These are phyloP conservation scores for Diadema setosum DNA, from an alignment of 35 echinoderm and acorn worm genomes.

Conservation along the genomic window DNA sequence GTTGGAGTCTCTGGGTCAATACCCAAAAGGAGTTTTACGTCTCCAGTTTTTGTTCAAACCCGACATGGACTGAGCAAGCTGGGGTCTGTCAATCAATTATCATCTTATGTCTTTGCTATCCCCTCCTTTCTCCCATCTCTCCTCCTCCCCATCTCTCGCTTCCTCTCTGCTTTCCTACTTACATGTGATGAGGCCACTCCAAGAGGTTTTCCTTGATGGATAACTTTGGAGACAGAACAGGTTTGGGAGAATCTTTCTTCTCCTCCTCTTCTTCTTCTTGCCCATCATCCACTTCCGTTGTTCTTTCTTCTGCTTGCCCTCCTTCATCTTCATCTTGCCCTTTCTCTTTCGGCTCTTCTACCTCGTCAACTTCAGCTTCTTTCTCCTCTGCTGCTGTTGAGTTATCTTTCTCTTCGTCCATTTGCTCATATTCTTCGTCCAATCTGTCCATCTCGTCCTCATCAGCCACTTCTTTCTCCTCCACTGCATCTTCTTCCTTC, in stretches of 20 bases:
- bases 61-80: too few species aligned
- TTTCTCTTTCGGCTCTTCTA: not conserved
- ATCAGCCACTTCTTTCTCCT: not conserved
- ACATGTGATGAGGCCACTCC: slow-evolving; percentile 76
- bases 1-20: too few species aligned
- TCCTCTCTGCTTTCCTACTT: too few species aligned
- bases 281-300: not conserved
- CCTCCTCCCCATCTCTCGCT: too few species aligned
- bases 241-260: slow-evolving; percentile 8
- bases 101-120: too few species aligned
- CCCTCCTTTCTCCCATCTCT: too few species aligned
- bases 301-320: not conserved
- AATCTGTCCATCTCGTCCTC: not conserved
- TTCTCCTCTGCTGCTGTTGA: not conserved
- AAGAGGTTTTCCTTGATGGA: slow-evolving; percentile 51
- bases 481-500: not conserved
- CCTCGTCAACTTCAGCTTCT: too few species aligned
- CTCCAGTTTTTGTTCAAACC: too few species aligned
- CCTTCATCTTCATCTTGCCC: not conserved
- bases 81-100: too few species aligned
- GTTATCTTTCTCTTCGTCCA: not conserved
- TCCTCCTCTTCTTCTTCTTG: not conserved
- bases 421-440: not conserved
- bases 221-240: not conserved
- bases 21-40: too few species aligned